Conservation (phyloP, 2,888 invertebrate genomes). For the Prosapia bicincta region DNA sequence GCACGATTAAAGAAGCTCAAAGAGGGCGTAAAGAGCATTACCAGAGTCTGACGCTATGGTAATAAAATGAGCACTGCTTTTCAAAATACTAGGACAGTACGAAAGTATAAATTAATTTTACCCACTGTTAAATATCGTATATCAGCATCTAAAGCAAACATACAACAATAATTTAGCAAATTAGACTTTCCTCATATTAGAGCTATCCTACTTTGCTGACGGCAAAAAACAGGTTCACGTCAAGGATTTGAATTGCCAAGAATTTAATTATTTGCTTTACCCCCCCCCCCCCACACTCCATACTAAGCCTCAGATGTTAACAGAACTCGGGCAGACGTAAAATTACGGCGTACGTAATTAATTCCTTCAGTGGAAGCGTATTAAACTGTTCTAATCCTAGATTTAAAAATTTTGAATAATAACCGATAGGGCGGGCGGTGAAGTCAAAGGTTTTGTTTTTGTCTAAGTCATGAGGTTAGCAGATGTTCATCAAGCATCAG, state of each 20-base stretch:
- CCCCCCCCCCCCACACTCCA: neutral
- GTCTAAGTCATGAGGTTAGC: neutral
- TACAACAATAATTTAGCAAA: no score
- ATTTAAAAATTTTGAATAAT: neutral
- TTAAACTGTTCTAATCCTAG: slow-evolving; percentile 3
- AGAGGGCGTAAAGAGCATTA: no score
- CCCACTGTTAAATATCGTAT: no score
- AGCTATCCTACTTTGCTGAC: neutral
- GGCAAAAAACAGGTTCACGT: neutral
- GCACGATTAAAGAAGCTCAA: no score
- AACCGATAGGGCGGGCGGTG: neutral
- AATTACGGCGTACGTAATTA: neutral
- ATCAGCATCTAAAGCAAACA: no score
- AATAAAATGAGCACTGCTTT: no score
- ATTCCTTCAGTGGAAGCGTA: neutral
- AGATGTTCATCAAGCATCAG: slow-evolving; percentile 21
- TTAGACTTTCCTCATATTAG: neutral
- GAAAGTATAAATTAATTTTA: no score
- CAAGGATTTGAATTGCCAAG: neutral
- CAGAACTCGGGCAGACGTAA: neutral
- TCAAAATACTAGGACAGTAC: no score
- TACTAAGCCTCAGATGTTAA: neutral
- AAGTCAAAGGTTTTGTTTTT: neutral
- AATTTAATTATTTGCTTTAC: neutral
- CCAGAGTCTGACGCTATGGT: no score